These are phyloP conservation scores for Arctia plantaginis DNA, from an alignment of 2,888 invertebrate species.

Conservation along the genomic window DNA sequence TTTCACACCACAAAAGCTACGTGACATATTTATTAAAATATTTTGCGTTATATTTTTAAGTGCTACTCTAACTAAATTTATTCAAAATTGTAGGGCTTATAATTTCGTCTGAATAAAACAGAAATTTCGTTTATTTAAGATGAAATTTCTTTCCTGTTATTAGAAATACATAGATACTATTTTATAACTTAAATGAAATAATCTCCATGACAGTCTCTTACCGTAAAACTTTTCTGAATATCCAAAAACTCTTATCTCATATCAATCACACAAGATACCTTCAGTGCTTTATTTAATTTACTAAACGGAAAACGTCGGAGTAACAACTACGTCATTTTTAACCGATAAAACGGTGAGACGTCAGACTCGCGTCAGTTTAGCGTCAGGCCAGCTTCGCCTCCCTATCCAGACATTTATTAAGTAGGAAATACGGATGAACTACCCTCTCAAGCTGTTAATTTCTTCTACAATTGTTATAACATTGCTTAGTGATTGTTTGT, in stretches of 20 bases:
- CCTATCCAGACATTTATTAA: conserved; percentile 74
- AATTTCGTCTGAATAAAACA: neutral
- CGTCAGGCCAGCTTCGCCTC: conserved; percentile 63
- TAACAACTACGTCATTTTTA: conserved; percentile 71
- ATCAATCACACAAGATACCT: conserved; percentile 29
- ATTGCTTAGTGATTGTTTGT: conserved; percentile 48
- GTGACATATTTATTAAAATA: neutral
- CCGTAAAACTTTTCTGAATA: neutral
- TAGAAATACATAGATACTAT: neutral
- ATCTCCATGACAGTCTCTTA: neutral
- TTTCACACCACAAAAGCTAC: neutral
- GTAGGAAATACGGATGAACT: conserved; percentile 69
- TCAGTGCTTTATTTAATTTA: conserved; percentile 44
- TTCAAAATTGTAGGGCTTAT: neutral
- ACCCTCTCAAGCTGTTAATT: conserved; percentile 52
- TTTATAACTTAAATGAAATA: neutral
- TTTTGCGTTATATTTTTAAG: neutral
- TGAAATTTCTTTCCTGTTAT: neutral
- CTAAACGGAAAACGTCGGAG: conserved; percentile 50
- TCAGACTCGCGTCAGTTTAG: conserved; percentile 75
- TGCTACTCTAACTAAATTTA: neutral
- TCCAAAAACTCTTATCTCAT: neutral
- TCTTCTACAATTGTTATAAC: conserved; percentile 58
- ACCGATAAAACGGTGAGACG: conserved; percentile 56
- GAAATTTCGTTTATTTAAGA: neutral